Evolutionary conservation across 1,140 invertebrate genomes (phyloP).

Genomic region (Batillaria attramentaria): DNA sequence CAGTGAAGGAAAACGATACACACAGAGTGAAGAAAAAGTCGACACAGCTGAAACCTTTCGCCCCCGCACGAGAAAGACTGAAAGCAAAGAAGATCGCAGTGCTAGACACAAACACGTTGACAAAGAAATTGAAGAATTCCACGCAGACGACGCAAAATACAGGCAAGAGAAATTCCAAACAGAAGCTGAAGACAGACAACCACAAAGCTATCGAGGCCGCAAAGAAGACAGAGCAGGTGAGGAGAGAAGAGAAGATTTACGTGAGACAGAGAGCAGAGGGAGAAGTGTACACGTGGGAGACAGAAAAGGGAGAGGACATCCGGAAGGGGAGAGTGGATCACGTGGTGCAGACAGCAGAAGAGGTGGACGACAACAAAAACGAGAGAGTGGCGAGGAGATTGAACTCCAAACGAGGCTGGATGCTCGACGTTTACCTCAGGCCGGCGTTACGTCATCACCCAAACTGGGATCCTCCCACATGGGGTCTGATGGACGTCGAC

Average conservation of each 20-base stretch:
- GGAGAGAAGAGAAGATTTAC: background rate
- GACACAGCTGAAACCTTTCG: too few species aligned
- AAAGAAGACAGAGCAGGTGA: background rate
- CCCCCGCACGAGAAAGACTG: too few species aligned
- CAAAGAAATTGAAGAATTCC: background rate
- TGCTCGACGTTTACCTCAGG: background rate
- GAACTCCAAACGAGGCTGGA: background rate
- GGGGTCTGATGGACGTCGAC: constrained; percentile 20
- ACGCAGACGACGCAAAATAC: background rate
- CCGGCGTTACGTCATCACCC: background rate
- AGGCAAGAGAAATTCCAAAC: background rate
- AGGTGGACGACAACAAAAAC: background rate
- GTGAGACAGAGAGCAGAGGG: too few species aligned
- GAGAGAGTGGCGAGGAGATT: background rate
- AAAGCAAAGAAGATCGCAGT: too few species aligned
- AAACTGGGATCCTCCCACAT: constrained; percentile 2
- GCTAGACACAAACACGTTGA: background rate
- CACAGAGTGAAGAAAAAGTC: too few species aligned
- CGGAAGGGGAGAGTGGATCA: background rate
- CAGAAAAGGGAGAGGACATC: background rate
- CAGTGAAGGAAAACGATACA: too few species aligned
- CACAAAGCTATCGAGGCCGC: background rate
- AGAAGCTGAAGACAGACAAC: background rate
- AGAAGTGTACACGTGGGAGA: background rate
- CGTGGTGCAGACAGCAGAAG: background rate